Evolutionary conservation across 2,797 vertebrate species (phyloP).

Genomic region (Capromys pilorides): DNA sequence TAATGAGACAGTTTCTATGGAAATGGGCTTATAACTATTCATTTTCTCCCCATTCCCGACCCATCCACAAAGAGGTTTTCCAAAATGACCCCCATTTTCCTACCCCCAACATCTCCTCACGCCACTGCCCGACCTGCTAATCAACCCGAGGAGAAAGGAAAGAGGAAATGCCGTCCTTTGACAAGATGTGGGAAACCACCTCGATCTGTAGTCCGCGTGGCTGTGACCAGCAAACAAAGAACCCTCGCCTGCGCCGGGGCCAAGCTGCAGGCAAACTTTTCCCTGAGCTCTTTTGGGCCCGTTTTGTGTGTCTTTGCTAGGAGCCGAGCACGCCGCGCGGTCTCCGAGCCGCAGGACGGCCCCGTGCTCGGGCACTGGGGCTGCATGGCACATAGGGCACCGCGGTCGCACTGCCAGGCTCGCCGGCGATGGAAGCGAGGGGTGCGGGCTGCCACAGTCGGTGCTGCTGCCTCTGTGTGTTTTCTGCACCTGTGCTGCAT

Average conservation of each 20-base stretch:
- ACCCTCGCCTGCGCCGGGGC: not conserved
- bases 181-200: constrained; percentile 71
- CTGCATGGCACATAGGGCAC: no score
- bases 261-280: constrained; percentile 62
- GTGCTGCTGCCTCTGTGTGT: fast-evolving
- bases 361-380: not conserved
- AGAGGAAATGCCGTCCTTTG: constrained; percentile 61
- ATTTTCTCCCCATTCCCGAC: constrained; percentile 76
- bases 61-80: constrained; percentile 78
- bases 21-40: constrained; percentile 77
- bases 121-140: constrained; percentile 52
- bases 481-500: not conserved
- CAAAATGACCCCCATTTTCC: constrained; percentile 70
- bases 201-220: constrained; percentile 41
- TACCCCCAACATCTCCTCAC: constrained; percentile 63
- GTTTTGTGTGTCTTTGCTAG: not conserved
- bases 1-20: constrained; percentile 75
- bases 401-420: no score
- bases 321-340: not conserved
- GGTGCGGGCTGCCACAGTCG: fast-evolving
- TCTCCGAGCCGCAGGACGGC: not conserved
- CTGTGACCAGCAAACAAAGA: constrained; percentile 80
- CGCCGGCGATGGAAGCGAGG: fast-evolving
- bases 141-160: constrained; percentile 38
- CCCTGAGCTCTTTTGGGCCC: constrained; percentile 22